Conservation (phyloP, 2,888 invertebrate species). For the Ophioninae sp. region DNA sequence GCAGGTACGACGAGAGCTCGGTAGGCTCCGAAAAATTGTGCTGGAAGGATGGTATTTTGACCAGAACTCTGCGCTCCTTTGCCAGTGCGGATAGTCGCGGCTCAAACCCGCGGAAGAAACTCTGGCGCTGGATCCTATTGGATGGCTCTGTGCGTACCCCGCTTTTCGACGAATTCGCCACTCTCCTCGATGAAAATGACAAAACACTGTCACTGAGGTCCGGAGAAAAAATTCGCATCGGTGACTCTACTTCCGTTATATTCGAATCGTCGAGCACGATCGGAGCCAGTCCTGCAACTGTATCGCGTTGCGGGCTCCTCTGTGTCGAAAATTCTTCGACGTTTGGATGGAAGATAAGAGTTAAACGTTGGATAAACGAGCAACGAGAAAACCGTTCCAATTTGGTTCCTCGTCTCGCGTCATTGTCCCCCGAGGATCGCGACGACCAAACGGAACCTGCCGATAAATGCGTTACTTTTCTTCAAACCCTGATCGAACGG, state of each 20-base stretch:
- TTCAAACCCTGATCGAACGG: constrained; percentile 82
- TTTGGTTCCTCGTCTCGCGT: constrained; percentile 10
- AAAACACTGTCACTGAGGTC: constrained; percentile 84
- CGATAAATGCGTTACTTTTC: constrained; percentile 68
- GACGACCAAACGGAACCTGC: not conserved
- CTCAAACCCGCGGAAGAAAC: constrained; percentile 75
- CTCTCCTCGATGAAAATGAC: constrained; percentile 82
- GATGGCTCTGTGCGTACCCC: constrained; percentile 84
- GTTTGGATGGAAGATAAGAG: constrained; percentile 83
- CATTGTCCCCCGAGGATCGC: not conserved
- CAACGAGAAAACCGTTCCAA: constrained; percentile 7
- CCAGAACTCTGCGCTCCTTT: constrained; percentile 80
- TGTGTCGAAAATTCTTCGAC: constrained; percentile 83
- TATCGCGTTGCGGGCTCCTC: constrained; percentile 86
- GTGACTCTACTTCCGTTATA: constrained; percentile 82
- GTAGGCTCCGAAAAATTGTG: constrained; percentile 75
- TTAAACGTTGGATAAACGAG: constrained; percentile 60
- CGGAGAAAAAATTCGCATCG: constrained; percentile 84
- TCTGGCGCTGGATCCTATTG: constrained; percentile 84
- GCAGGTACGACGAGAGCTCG: constrained; percentile 82
- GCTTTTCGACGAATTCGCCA: constrained; percentile 85
- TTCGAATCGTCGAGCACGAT: constrained; percentile 84
- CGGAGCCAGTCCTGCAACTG: constrained; percentile 83
- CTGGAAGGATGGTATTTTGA: constrained; percentile 82
- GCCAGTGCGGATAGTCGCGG: constrained; percentile 65